Evolutionary conservation across 2,797 vertebrate genomes (phyloP).

Genomic region (Nothura maculosa): DNA sequence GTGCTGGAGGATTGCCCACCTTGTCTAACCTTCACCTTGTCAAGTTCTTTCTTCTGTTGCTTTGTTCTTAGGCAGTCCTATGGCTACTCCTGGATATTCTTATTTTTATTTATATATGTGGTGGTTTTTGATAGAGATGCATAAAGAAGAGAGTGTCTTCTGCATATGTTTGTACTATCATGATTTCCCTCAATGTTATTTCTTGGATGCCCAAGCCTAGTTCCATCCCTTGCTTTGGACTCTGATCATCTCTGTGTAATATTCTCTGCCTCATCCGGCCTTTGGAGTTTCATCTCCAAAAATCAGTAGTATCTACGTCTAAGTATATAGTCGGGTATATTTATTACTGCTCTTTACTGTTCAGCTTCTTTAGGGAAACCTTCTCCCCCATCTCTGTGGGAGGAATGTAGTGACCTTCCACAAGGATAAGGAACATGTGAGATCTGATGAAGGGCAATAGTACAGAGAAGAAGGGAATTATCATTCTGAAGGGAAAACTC

Average conservation of each 20-base stretch:
- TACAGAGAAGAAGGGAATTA: background rate
- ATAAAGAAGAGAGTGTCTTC: background rate
- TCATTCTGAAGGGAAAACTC: background rate
- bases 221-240: too few species aligned
- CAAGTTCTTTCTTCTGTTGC: background rate
- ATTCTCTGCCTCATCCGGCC: background rate
- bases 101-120: too few species aligned
- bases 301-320: background rate
- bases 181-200: fast-evolving
- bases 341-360: fast-evolving
- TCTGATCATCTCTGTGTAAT: background rate
- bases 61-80: background rate
- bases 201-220: background rate
- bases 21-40: background rate
- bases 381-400: background rate
- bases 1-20: background rate
- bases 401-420: background rate
- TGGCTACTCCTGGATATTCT: background rate
- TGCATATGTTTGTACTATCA: background rate
- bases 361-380: background rate
- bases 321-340: background rate
- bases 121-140: background rate
- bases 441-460: background rate
- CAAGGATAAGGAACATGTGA: background rate
- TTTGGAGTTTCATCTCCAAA: background rate